phyloP scores from a whole-genome alignment of 1,140 invertebrate genomes.

The Tenebrio molitor region DNA sequence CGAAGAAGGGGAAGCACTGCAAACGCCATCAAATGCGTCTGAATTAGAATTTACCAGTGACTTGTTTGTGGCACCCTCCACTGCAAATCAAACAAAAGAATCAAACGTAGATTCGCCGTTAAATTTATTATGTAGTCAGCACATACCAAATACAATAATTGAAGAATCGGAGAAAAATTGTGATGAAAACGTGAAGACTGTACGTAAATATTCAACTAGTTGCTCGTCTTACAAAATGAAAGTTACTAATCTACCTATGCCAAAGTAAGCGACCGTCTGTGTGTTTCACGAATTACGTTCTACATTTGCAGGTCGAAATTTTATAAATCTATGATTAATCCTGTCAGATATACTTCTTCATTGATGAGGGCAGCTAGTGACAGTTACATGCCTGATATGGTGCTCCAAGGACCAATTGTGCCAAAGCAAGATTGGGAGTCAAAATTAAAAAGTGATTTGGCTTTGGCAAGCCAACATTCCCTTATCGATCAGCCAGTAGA shows the following conservation, averaged over 20 bases:
- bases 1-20: slow-evolving; percentile 66
- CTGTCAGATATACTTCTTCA: slow-evolving; percentile 68
- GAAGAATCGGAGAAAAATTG: slow-evolving; percentile 43
- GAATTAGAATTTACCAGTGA: slow-evolving; percentile 77
- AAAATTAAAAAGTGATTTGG: slow-evolving; percentile 69
- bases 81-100: slow-evolving; percentile 65
- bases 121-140: slow-evolving; percentile 54
- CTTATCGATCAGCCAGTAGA: slow-evolving; percentile 77
- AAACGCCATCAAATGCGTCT: slow-evolving; percentile 78
- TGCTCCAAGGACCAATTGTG: slow-evolving; percentile 74
- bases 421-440: slow-evolving; percentile 69
- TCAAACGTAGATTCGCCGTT: slow-evolving; percentile 56
- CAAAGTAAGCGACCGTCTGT: no score
- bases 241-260: slow-evolving; percentile 75
- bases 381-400: slow-evolving; percentile 83
- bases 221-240: slow-evolving; percentile 62
- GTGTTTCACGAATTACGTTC: no score
- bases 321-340: slow-evolving; percentile 22
- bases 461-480: slow-evolving; percentile 72
- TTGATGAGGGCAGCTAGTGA: slow-evolving; percentile 73
- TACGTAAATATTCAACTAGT: slow-evolving; percentile 55
- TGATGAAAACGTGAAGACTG: slow-evolving; percentile 48
- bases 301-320: slow-evolving; percentile 42
- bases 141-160: slow-evolving; percentile 52
- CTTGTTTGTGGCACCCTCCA: slow-evolving; percentile 65